Conservation (phyloP, 2,797 vertebrate genomes). For the Cyprinodon diabolis region DNA sequence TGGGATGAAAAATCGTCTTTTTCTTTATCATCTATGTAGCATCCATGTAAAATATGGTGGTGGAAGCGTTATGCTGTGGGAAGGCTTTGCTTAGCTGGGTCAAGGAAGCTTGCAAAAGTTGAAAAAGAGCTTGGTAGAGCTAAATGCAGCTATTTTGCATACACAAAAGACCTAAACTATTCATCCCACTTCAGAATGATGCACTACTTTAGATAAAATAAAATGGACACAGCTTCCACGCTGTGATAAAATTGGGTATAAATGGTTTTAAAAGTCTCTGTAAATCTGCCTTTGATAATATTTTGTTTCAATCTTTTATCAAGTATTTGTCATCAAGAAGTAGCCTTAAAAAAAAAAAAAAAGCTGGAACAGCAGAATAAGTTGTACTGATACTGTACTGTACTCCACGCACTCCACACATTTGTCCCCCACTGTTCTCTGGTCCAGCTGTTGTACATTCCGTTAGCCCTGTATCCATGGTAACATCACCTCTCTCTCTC, state of each 20-base stretch:
- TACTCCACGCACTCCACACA: slow-evolving; percentile 30
- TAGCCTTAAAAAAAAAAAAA: not conserved
- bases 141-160: too few species aligned
- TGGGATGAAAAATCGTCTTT: too few species aligned
- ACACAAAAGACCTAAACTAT: not conserved
- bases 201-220: not conserved
- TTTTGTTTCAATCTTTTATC: not conserved
- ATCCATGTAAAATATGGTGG: not conserved
- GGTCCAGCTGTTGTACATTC: slow-evolving; percentile 47
- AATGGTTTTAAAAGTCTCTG: not conserved
- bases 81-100: not conserved
- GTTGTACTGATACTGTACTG: slow-evolving; percentile 2
- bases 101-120: too few species aligned
- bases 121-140: not conserved
- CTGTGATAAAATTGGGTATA: not conserved
- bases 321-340: not conserved
- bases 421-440: slow-evolving; percentile 32
- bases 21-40: not conserved
- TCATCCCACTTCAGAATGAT: not conserved
- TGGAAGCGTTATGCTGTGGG: not conserved
- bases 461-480: slow-evolving; percentile 53
- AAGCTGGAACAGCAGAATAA: not conserved
- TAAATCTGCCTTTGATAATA: not conserved
- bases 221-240: not conserved
- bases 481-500: slow-evolving; percentile 80